Percentiles rank a stretch among this genome's conserved stretches.
These are phyloP conservation scores for Dallia pectoralis DNA, from an alignment of 2,797 vertebrate genomes.

Conservation along the genomic window DNA sequence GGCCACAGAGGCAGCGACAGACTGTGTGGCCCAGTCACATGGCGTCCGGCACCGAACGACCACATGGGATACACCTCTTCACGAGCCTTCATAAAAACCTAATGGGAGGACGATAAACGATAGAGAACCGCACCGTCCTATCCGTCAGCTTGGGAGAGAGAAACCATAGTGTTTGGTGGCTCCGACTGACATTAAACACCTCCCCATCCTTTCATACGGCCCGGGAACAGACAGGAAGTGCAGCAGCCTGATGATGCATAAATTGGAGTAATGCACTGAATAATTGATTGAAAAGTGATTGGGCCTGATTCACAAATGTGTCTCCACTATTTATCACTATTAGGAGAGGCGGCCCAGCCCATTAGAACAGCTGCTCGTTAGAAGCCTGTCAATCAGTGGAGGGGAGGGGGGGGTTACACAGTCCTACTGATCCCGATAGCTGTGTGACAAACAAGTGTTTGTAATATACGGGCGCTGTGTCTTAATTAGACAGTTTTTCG, in stretches of 20 bases:
- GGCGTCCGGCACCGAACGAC: neutral
- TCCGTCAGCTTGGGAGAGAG: neutral
- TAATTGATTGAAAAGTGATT: constrained; percentile 36
- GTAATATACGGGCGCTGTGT: neutral
- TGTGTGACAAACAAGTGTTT: neutral
- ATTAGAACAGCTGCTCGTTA: constrained; percentile 35
- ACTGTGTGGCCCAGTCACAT: neutral
- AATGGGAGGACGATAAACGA: neutral
- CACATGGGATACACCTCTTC: neutral
- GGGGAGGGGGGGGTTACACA: constrained; percentile 3
- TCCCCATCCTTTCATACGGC: neutral
- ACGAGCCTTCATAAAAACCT: neutral
- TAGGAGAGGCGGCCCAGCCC: constrained; percentile 22
- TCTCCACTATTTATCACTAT: constrained; percentile 41
- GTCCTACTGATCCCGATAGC: neutral
- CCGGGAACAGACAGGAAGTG: neutral
- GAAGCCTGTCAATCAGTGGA: constrained; percentile 40
- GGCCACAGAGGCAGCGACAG: neutral
- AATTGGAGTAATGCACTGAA: constrained; percentile 23
- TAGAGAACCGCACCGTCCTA: neutral
- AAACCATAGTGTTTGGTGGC: neutral
- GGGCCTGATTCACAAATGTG: constrained; percentile 27
- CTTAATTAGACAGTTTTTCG: neutral
- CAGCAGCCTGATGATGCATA: constrained; percentile 16
- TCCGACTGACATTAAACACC: neutral